Conservation (phyloP, 2,797 vertebrate genomes). For the Danio kyathit region DNA sequence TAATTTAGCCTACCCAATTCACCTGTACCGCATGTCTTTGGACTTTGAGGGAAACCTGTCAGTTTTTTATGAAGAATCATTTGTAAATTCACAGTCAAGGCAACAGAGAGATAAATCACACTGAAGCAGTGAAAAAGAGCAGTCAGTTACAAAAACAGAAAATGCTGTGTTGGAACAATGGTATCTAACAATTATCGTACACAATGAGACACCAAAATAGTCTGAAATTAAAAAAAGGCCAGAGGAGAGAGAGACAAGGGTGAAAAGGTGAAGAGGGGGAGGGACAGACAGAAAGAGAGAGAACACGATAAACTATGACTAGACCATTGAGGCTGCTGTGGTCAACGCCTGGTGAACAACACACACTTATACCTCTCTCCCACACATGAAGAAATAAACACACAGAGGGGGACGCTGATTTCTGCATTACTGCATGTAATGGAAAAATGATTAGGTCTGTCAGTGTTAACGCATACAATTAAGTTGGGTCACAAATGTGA, state of each 20-base stretch:
- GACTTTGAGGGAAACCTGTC: no score
- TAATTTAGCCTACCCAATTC: no score
- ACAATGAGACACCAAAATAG: constrained; percentile 15
- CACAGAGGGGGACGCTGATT: neutral
- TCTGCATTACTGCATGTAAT: neutral
- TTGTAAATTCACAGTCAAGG: neutral
- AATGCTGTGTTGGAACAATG: constrained; percentile 4
- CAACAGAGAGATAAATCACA: neutral
- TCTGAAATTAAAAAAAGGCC: neutral
- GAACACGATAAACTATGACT: constrained; percentile 27
- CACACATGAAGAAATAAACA: constrained; percentile 29
- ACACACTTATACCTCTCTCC: constrained; percentile 33
- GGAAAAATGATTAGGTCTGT: neutral
- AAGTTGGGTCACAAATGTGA: neutral
- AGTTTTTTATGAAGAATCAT: neutral
- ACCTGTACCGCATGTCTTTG: no score
- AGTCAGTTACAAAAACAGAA: constrained; percentile 4
- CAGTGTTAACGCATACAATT: neutral
- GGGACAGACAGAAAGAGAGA: constrained; percentile 30
- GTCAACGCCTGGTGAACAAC: constrained; percentile 39
- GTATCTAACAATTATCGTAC: constrained; percentile 14
- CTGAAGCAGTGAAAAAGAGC: neutral
- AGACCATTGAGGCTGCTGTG: constrained; percentile 48
- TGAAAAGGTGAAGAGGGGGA: constrained; percentile 40
- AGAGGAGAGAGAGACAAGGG: constrained; percentile 6